Evolutionary conservation across 2,888 invertebrate species (phyloP).

Genomic region (Chaetogeoica ovagalla): DNA sequence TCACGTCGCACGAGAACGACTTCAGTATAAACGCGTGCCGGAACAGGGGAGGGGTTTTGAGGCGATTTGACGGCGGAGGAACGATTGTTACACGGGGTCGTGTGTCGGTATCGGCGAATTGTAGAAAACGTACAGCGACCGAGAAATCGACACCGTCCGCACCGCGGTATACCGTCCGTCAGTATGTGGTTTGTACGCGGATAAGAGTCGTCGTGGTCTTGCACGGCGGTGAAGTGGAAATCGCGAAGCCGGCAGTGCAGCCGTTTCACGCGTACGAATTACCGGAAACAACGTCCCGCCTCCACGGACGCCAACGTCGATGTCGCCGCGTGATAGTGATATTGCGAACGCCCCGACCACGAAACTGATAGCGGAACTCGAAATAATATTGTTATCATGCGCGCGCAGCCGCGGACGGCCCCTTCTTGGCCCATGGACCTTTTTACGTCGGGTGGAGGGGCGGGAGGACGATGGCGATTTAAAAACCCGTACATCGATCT

Average conservation of each 20-base stretch:
- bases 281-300: neutral
- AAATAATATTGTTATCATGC: too few relatives aligned
- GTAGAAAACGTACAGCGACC: too few relatives aligned
- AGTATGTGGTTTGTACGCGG: too few relatives aligned
- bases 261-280: neutral
- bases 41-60: neutral
- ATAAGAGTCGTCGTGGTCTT: neutral
- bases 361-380: too few relatives aligned
- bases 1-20: neutral
- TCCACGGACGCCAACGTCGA: too few relatives aligned
- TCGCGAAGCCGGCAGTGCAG: conserved; percentile 18
- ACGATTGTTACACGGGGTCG: neutral
- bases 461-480: neutral
- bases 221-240: neutral
- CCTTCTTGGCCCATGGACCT: too few relatives aligned
- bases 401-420: neutral
- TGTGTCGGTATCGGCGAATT: neutral
- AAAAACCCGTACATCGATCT: too few relatives aligned
- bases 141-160: conserved; percentile 16
- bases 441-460: too few relatives aligned
- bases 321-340: neutral
- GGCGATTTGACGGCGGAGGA: neutral
- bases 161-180: neutral
- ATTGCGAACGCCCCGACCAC: too few relatives aligned
- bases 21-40: too few relatives aligned